Evolutionary conservation across 2,113 vertebrate genomes (phyloP), one percentile per base, ranked within the genome.

Genomic region (Charina bottae): DNA sequence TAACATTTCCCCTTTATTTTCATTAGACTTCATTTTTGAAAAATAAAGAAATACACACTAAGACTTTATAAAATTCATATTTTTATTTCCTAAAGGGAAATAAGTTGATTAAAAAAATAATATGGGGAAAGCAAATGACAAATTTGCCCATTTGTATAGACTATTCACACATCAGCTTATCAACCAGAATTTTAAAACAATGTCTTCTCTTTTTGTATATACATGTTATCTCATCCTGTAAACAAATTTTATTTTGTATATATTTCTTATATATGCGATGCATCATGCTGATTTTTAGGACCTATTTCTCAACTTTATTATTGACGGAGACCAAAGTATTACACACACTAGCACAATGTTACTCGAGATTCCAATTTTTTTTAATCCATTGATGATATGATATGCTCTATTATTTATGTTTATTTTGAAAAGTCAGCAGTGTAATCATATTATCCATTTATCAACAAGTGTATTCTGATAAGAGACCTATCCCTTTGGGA

Each of bases 401-500:
- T 15, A 8, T 0, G 4, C 28, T 72, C n/a, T 68, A 12, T 0
- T 90, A 0, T 0, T 42, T 58, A 1, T 21, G 54, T 46, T 85
- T 89, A 33, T 58, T 0, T 2, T 11, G 94, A 49, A 84, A 94
- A 84, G n/a, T 83, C n/a, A 60, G 8, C 12, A 89, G 6, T 59
- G 1, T 12, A 68, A 1, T 46, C 91, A 89, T 87, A 58, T 87
- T 83, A 42, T 24, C 89, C 83, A 83, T 90, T 54, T 55, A 87
- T 58, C 23, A 12, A 84, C 3, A 24, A 85, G 33, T 85, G 21
- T n/a, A 42, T 85, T 87, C 0, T 21, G 17, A 54, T 68, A 11
- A 24, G 23, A 90, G 28, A 59, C 11, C 49, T 92, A 26, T 37
- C 53, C 89, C 4, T 15, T 19, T 42, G 89, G 13, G n/a, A 23